phyloP scores from a whole-genome alignment of 2,113 vertebrate species.

The Eulemur macaco region DNA sequence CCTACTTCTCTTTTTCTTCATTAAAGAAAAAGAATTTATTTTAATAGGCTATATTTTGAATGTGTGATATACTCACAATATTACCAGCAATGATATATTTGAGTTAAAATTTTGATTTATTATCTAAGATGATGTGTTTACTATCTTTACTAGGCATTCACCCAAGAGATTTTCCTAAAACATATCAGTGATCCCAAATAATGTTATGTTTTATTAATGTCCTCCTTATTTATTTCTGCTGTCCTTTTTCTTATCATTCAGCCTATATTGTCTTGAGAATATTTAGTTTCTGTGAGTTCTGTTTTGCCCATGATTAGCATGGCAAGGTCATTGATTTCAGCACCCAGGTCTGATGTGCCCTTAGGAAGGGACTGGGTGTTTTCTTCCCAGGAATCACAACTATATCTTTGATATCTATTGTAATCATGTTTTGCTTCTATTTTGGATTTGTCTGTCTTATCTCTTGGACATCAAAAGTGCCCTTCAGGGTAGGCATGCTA shows the following conservation, averaged over 20 bases:
- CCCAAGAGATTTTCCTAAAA: not conserved
- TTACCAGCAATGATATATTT: not conserved
- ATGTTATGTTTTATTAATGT: not conserved
- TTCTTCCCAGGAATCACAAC: conserved; percentile 7
- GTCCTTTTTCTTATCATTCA: not conserved
- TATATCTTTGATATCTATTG: conserved; percentile 5
- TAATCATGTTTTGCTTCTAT: conserved; percentile 9
- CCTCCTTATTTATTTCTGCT: not conserved
- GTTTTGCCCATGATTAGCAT: not conserved
- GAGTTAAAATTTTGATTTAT: not conserved
- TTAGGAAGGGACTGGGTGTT: not conserved
- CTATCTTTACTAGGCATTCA: not conserved
- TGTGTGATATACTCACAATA: not conserved
- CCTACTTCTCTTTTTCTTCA: not conserved
- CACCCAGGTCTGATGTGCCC: not conserved
- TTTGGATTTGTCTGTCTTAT: conserved; percentile 63
- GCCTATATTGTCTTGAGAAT: not conserved
- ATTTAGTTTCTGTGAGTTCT: conserved; percentile 11
- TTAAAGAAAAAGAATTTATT: not conserved
- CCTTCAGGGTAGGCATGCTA: not conserved
- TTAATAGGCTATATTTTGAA: not conserved
- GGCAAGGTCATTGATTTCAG: not conserved
- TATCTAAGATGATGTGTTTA: not conserved
- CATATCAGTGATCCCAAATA: not conserved
- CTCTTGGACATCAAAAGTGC: conserved; percentile 40